Base-by-base conservation (phyloP, 92 coral and sea anemone genomes). In the Pocillopora meandrina region DNA sequence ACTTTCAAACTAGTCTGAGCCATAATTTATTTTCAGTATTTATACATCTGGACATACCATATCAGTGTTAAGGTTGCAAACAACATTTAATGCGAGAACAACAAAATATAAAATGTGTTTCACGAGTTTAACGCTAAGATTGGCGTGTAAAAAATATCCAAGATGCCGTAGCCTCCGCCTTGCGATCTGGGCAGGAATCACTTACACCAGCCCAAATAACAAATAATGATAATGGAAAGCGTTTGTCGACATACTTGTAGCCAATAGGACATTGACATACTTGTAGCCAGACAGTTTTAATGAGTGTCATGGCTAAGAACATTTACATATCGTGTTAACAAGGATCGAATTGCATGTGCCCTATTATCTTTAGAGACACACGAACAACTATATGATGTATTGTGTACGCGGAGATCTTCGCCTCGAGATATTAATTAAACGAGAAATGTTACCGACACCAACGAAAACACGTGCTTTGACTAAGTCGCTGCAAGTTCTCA, bases 381-480 rank as follows among this genome's bases (percentile, higher is more conserved):
- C 18, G 1, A 35, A 34, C 74, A 70, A 70, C 20, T 14, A 20
- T 14, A 69, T 34, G 11, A 16, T 70, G 55, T 36, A 26, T 55
- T 70, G 42, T 70, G 10, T 70, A 55, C 74, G 73, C 19, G 9
- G 55, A 61, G 15, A 76, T 56, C 67, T 13, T 3, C 9, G 17
- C 26, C 73, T 80, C 68, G n/a, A 16, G 71, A 6, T 68, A 19
- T 17, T 36, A 61, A 16, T 69, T 34, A 74, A 18, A 18, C 59
- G 85, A 61, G 49, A 57, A 71, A 81, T 55, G 61, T 59, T 34
- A 20, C 26, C 56, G 67, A 69, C 31, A 42, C 76, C 85, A 33
- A 35, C 19, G 35, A 26, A 17, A 33, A 56, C 85, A 81, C 85
- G 85, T 81, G 85, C 64, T 56, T 9, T n/a, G 19, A 59, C 69